These are phyloP conservation scores for Chorisops tibialis DNA, from an alignment of 2,888 invertebrate species.

Conservation along the genomic window DNA sequence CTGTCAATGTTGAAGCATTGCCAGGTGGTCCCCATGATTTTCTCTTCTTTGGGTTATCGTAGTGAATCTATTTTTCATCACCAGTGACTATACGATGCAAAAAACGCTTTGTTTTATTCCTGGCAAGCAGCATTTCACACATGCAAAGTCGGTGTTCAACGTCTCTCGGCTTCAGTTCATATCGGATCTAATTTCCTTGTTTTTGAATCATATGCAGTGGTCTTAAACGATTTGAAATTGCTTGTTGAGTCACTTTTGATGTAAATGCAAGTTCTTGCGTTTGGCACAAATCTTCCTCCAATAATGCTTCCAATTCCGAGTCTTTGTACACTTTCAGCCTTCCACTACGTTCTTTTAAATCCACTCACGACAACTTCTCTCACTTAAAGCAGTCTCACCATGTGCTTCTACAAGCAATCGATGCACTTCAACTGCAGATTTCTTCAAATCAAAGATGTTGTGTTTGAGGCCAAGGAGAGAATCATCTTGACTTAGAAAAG, in stretches of 20 bases:
- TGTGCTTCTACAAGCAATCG: constrained; percentile 9
- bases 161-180: neutral
- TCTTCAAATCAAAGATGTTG: too few relatives aligned
- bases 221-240: neutral
- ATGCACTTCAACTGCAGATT: neutral
- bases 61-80: too few relatives aligned
- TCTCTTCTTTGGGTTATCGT: neutral
- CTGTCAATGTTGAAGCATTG: too few relatives aligned
- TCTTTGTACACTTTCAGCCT: neutral
- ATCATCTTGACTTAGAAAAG: too few relatives aligned
- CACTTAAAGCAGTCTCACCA: constrained; percentile 24
- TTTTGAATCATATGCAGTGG: neutral
- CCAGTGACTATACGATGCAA: constrained; percentile 5
- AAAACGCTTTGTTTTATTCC: neutral
- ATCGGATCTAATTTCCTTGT: neutral
- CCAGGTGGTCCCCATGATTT: neutral
- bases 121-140: neutral
- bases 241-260: neutral
- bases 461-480: too few relatives aligned
- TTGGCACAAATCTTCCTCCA: constrained; percentile 10
- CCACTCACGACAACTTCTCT: neutral
- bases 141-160: neutral
- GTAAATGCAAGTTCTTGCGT: neutral
- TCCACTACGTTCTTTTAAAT: constrained; percentile 9
- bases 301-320: constrained; percentile 29